Conservation (phyloP, 2,888 invertebrate genomes). For the Hipparchia sbordonii region DNA sequence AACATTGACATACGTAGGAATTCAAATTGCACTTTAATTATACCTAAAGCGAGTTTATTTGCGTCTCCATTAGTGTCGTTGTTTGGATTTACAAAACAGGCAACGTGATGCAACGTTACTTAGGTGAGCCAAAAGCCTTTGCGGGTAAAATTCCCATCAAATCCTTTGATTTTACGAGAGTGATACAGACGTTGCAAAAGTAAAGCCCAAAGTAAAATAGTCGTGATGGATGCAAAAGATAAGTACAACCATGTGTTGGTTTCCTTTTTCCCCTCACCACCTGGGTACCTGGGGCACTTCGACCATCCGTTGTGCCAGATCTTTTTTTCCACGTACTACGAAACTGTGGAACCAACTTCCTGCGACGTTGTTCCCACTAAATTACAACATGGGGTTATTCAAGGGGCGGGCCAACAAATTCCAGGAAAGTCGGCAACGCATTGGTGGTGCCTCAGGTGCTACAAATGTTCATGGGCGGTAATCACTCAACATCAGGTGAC, state of each 20-base stretch:
- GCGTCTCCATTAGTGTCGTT: neutral
- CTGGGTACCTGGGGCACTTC: too few species aligned
- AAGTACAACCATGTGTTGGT: neutral
- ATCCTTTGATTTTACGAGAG: slow-evolving; percentile 8
- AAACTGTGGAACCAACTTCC: too few species aligned
- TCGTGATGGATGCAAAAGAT: neutral
- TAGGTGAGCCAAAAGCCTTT: neutral
- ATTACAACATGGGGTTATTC: too few species aligned
- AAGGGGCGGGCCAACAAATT: too few species aligned
- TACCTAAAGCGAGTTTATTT: neutral
- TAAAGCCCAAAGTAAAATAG: neutral
- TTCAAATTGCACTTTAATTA: slow-evolving; percentile 13
- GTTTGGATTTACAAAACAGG: neutral
- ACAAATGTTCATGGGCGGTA: too few species aligned
- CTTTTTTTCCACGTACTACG: too few species aligned
- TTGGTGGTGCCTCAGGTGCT: too few species aligned
- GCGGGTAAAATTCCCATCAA: slow-evolving; percentile 4
- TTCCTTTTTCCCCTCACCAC: too few species aligned
- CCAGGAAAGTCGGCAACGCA: too few species aligned
- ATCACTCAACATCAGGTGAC: too few species aligned
- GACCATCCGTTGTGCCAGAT: too few species aligned
- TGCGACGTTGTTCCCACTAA: too few species aligned
- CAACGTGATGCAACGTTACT: neutral
- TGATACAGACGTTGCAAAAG: neutral
- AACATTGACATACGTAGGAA: neutral